phyloP scores from a whole-genome alignment of 2,888 invertebrate species.

The Rhorus exstirpatorius region DNA sequence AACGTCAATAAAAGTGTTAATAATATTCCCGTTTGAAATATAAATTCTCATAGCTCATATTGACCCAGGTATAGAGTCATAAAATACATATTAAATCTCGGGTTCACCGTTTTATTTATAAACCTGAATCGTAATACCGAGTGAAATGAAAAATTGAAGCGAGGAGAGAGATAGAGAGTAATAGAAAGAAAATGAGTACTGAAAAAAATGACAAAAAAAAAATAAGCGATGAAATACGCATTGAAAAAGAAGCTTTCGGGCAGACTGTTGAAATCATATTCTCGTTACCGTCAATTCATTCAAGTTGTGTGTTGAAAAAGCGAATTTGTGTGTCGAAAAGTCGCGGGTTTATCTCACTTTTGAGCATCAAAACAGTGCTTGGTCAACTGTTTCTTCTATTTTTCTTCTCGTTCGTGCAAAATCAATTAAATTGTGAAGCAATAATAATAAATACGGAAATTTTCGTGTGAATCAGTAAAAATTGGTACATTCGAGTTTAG shows the following conservation, averaged over 20 bases:
- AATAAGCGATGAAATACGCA: conserved; percentile 35
- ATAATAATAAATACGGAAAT: background rate
- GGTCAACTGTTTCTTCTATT: too few species aligned
- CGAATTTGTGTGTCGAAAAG: conserved; percentile 5
- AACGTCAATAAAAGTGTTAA: conserved; percentile 16
- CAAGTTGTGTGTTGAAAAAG: background rate
- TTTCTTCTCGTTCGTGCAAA: conserved; percentile 8
- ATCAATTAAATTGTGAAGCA: background rate
- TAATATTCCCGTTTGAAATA: background rate
- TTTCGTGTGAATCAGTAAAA: background rate
- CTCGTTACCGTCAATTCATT: conserved; percentile 47
- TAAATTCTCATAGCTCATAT: conserved; percentile 21
- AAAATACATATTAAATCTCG: conserved; percentile 31
- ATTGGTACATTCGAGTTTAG: background rate
- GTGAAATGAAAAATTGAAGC: conserved; percentile 36
- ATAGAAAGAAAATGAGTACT: conserved; percentile 14
- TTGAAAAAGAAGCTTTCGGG: conserved; percentile 2
- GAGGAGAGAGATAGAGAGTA: background rate
- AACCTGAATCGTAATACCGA: conserved; percentile 4
- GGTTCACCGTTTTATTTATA: conserved; percentile 14
- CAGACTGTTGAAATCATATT: conserved; percentile 41
- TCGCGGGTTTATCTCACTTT: background rate
- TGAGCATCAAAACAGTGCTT: too few species aligned
- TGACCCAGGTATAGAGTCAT: conserved; percentile 15
- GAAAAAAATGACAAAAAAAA: conserved; percentile 23